A percentile compares a stretch with the other conserved stretches of the same genome.
Evolutionary conservation across 2,797 vertebrate genomes (phyloP).

Genomic region (Geotrypetes seraphini): DNA sequence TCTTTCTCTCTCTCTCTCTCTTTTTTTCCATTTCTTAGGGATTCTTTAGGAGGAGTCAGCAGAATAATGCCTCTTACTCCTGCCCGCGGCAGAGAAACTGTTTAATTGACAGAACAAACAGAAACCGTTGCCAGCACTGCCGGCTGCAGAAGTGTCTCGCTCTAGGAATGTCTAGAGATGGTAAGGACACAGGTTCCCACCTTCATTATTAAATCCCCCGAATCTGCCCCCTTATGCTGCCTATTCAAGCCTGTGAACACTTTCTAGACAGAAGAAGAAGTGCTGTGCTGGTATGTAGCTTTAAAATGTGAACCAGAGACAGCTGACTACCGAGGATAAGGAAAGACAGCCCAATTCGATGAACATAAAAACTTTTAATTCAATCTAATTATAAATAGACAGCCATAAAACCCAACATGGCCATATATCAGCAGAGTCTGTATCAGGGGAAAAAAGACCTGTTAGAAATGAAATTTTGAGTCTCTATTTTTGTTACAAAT

Average conservation of each 20-base stretch:
- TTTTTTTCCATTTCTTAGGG: constrained; percentile 68
- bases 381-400: too few relatives aligned
- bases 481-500: too few relatives aligned
- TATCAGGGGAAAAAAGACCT: too few relatives aligned
- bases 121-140: constrained; percentile 98
- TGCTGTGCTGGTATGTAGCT: background rate
- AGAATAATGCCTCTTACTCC: constrained; percentile 96
- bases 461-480: too few relatives aligned
- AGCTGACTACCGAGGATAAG: too few relatives aligned
- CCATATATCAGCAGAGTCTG: too few relatives aligned
- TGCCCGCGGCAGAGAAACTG: constrained; percentile 98
- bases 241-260: constrained; percentile 22
- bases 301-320: background rate
- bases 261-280: constrained; percentile 18
- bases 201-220: constrained; percentile 28
- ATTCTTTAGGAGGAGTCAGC: constrained; percentile 97
- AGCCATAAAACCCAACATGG: too few relatives aligned
- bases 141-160: constrained; percentile 98
- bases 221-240: constrained; percentile 14
- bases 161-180: constrained; percentile 97
- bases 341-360: too few relatives aligned
- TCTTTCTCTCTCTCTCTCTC: constrained; percentile 3
- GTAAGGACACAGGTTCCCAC: constrained; percentile 58
- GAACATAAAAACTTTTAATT: too few relatives aligned
- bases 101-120: constrained; percentile 98